Evolutionary conservation across 2,113 vertebrate species (phyloP).

Genomic region (Triplophysa tibetana): DNA sequence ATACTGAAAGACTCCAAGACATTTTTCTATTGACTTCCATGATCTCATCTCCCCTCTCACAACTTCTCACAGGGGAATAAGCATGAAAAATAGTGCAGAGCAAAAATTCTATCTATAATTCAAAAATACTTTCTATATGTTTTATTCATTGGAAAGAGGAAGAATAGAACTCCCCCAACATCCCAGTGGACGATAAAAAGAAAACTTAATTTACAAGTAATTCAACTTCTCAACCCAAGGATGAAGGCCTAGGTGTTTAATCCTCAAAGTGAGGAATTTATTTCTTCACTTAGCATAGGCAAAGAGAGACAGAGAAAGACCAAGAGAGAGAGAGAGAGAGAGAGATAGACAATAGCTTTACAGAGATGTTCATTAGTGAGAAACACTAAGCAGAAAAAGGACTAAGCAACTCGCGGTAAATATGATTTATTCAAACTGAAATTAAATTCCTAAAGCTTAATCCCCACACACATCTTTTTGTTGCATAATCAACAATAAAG

Average conservation of each 20-base stretch:
- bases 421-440: conserved; percentile 5
- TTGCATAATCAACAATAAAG: too few relatives aligned
- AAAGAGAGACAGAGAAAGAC: not conserved
- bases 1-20: not conserved
- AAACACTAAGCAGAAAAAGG: not conserved
- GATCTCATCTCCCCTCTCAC: not conserved
- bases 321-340: not conserved
- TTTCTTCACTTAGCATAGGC: conserved; percentile 8
- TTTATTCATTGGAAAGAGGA: not conserved
- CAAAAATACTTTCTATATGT: conserved; percentile 6
- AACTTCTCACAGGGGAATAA: not conserved
- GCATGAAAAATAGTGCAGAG: not conserved
- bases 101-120: conserved; percentile 15
- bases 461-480: too few relatives aligned
- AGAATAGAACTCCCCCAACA: conserved; percentile 17
- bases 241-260: conserved; percentile 38
- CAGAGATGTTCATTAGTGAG: not conserved
- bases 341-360: conserved; percentile 14
- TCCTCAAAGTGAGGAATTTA: conserved; percentile 25
- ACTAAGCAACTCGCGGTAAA: conserved; percentile 7
- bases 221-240: conserved; percentile 41
- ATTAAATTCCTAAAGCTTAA: conserved; percentile 14
- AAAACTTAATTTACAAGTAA: conserved; percentile 43
- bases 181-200: conserved; percentile 19
- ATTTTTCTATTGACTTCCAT: not conserved